A percentile compares a stretch with the other conserved stretches of the same genome.
Evolutionary conservation across 1,140 invertebrate species (phyloP).

Genomic region (Lineus longissimus): DNA sequence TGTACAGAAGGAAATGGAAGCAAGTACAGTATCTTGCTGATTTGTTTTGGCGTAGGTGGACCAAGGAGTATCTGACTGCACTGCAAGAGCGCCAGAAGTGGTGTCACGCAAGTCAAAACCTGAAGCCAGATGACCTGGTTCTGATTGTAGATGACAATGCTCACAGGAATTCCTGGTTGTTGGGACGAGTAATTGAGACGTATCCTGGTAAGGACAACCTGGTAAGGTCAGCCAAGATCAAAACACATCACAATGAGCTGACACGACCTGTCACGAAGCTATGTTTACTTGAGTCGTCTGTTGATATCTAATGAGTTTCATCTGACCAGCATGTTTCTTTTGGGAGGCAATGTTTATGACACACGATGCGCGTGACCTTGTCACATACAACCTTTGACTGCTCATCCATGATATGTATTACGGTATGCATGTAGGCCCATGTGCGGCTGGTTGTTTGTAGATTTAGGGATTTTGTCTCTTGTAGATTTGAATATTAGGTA

Average conservation of each 20-base stretch:
- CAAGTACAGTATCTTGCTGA: slow-evolving; percentile 11
- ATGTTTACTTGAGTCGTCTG: too few species aligned
- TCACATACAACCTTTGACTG: too few species aligned
- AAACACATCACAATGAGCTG: slow-evolving; percentile 7
- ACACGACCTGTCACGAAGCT: too few species aligned
- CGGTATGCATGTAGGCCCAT: too few species aligned
- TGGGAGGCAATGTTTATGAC: too few species aligned
- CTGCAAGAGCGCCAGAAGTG: slow-evolving; percentile 15
- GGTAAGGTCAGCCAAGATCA: slow-evolving; percentile 22
- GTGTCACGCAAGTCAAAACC: slow-evolving; percentile 7
- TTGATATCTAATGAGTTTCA: too few species aligned
- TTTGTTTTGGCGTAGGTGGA: slow-evolving; percentile 16
- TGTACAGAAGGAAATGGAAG: slow-evolving; percentile 7
- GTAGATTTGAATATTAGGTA: too few species aligned
- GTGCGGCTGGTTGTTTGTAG: too few species aligned
- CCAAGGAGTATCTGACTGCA: slow-evolving; percentile 12
- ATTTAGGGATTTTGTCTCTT: too few species aligned
- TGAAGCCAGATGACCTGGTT: slow-evolving; percentile 10
- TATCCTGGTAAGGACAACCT: slow-evolving; percentile 8
- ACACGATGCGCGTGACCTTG: too few species aligned
- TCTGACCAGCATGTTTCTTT: too few species aligned
- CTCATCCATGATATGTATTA: too few species aligned
- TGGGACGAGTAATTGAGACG: slow-evolving; percentile 10
- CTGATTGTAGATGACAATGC: slow-evolving; percentile 4
- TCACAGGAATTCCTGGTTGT: slow-evolving; percentile 1